Percentiles rank a stretch among this genome's conserved stretches.
These are phyloP conservation scores for Alosa sapidissima DNA, from an alignment of 2,797 vertebrate genomes.

Conservation along the genomic window DNA sequence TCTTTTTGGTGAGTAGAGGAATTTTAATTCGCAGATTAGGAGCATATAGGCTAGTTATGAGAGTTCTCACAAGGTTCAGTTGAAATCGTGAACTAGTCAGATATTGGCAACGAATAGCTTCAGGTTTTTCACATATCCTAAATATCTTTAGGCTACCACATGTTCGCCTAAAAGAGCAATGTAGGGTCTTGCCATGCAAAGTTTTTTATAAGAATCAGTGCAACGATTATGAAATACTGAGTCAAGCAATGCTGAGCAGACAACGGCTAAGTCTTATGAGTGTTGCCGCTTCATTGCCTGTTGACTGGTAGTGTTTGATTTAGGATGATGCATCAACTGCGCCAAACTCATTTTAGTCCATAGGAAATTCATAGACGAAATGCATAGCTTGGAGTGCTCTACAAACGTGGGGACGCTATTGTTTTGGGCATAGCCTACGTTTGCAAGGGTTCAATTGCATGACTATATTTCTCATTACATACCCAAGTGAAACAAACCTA, in stretches of 20 bases:
- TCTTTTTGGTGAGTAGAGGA: constrained; percentile 53
- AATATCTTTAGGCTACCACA: neutral
- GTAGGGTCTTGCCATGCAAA: neutral
- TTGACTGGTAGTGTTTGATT: constrained; percentile 1
- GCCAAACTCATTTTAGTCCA: neutral
- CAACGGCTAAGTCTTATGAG: neutral
- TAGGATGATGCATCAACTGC: neutral
- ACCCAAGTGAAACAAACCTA: neutral
- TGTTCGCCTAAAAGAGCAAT: neutral
- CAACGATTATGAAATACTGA: constrained; percentile 11
- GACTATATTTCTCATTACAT: neutral
- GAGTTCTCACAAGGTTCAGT: constrained; percentile 20
- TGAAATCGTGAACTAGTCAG: constrained; percentile 32
- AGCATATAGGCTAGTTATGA: neutral
- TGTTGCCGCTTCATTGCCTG: neutral
- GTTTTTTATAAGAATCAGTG: constrained; percentile 28
- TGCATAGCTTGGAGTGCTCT: neutral
- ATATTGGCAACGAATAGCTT: neutral
- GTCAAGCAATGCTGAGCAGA: neutral
- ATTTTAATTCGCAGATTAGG: constrained; percentile 25
- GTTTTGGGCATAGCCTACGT: neutral
- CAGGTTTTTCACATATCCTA: neutral
- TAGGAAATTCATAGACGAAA: neutral
- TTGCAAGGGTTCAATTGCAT: neutral
- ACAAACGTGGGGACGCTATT: neutral